phyloP scores from a whole-genome alignment of 1,140 invertebrate genomes.

The Neuroterus valhalla region DNA sequence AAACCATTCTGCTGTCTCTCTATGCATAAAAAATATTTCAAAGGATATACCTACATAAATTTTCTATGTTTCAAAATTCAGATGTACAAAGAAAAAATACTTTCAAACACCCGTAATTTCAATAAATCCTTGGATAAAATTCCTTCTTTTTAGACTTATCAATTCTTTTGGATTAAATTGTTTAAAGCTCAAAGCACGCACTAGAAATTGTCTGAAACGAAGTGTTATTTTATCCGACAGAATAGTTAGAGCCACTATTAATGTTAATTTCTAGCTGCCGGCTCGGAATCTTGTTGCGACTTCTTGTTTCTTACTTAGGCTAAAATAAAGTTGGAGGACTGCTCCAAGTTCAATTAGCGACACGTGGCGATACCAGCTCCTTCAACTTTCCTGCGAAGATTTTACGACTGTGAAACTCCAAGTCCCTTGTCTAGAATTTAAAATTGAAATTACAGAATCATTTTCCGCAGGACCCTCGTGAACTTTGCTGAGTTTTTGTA shows the following conservation, averaged over 20 bases:
- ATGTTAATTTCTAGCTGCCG: neutral
- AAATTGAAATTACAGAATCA: slow-evolving; percentile 8
- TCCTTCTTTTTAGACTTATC: no score
- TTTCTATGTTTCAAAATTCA: no score
- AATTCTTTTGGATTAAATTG: no score
- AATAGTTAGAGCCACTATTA: neutral
- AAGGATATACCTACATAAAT: no score
- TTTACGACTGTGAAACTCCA: neutral
- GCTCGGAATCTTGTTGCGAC: neutral
- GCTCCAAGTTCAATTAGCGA: neutral
- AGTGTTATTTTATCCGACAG: neutral
- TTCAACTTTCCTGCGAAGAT: slow-evolving; percentile 1
- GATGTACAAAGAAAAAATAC: no score
- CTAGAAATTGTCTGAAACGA: neutral
- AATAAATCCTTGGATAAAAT: no score
- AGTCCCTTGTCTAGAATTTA: slow-evolving; percentile 1
- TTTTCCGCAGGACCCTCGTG: neutral
- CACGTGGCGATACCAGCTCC: neutral
- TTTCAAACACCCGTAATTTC: no score
- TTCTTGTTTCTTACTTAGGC: slow-evolving; percentile 5
- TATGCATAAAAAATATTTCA: no score
- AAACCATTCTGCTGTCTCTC: no score
- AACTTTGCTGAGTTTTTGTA: neutral
- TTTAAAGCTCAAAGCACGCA: no score
- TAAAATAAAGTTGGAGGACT: neutral